A percentile compares a stretch with the other conserved stretches of the same genome.
Evolutionary conservation across 2,888 invertebrate species (phyloP).

Genomic region (Cotesia congregata): DNA sequence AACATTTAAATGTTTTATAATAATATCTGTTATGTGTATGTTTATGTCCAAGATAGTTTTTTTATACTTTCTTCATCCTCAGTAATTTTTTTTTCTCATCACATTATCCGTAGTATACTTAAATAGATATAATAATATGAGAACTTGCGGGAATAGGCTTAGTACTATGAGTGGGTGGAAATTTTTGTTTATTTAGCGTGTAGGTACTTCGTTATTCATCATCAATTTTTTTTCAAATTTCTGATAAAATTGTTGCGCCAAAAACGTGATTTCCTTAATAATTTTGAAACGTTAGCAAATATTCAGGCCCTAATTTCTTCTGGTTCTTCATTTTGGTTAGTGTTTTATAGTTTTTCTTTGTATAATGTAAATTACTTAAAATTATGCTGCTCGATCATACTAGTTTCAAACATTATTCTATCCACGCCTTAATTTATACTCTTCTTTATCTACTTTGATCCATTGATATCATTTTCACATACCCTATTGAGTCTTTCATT

Average conservation of each 20-base stretch:
- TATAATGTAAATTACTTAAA: slow-evolving; percentile 14
- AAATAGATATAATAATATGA: slow-evolving; percentile 39
- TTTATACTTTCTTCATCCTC: slow-evolving; percentile 29
- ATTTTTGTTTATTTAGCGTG: slow-evolving; percentile 37
- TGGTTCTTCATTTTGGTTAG: background rate
- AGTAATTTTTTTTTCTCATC: slow-evolving; percentile 35
- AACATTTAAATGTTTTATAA: slow-evolving; percentile 46
- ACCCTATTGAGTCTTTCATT: slow-evolving; percentile 42
- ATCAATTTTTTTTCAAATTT: slow-evolving; percentile 28
- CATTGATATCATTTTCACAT: slow-evolving; percentile 31
- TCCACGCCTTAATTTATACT: slow-evolving; percentile 20
- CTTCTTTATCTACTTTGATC: slow-evolving; percentile 5
- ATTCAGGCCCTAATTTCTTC: slow-evolving; percentile 18
- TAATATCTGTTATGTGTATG: slow-evolving; percentile 36
- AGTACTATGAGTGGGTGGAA: slow-evolving; percentile 19
- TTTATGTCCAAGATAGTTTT: slow-evolving; percentile 36
- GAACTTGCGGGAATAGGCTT: slow-evolving; percentile 23
- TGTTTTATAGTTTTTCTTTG: background rate
- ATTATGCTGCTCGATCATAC: slow-evolving; percentile 34
- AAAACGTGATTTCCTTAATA: slow-evolving; percentile 30
- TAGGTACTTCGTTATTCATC: slow-evolving; percentile 47
- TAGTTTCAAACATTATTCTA: slow-evolving; percentile 33
- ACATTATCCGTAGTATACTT: slow-evolving; percentile 43
- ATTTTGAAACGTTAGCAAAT: slow-evolving; percentile 34
- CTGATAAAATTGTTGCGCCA: slow-evolving; percentile 40